These are phyloP conservation scores for Ornithoptera priamus DNA, from an alignment of 2,888 invertebrate species.

Conservation along the genomic window DNA sequence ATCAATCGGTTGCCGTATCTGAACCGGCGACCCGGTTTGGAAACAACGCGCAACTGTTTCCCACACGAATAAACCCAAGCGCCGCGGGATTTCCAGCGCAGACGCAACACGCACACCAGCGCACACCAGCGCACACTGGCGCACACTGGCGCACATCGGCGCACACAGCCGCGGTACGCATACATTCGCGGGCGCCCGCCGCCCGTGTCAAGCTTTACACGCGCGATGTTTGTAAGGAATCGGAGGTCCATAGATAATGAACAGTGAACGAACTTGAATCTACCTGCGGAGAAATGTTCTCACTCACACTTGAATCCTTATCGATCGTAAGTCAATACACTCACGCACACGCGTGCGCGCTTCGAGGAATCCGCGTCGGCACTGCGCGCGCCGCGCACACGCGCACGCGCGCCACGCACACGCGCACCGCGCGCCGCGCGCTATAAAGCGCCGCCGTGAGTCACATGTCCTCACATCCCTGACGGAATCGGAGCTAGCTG, in stretches of 20 bases:
- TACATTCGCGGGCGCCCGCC: constrained; percentile 31
- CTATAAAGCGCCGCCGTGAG: constrained; percentile 40
- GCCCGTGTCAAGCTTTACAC: constrained; percentile 40
- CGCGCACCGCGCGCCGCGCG: constrained; percentile 56
- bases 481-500: constrained; percentile 44
- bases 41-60: constrained; percentile 39
- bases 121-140: constrained; percentile 30
- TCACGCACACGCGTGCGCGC: constrained; percentile 43
- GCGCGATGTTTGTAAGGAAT: constrained; percentile 36
- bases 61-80: constrained; percentile 45
- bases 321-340: constrained; percentile 36
- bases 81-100: constrained; percentile 44
- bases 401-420: constrained; percentile 50
- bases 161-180: constrained; percentile 28
- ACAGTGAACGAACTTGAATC: constrained; percentile 32
- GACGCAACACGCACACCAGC: constrained; percentile 41
- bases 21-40: constrained; percentile 25
- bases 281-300: constrained; percentile 38
- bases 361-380: constrained; percentile 63
- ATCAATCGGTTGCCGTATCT: constrained; percentile 17
- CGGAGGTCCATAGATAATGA: constrained; percentile 39
- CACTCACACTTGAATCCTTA: constrained; percentile 45
- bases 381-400: constrained; percentile 43
- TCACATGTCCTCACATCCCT: constrained; percentile 51
- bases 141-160: constrained; percentile 36